Evolutionary conservation across 2,113 vertebrate genomes (phyloP), one percentile per base, ranked within the genome.

Genomic region (Pontoporia blainvillei): DNA sequence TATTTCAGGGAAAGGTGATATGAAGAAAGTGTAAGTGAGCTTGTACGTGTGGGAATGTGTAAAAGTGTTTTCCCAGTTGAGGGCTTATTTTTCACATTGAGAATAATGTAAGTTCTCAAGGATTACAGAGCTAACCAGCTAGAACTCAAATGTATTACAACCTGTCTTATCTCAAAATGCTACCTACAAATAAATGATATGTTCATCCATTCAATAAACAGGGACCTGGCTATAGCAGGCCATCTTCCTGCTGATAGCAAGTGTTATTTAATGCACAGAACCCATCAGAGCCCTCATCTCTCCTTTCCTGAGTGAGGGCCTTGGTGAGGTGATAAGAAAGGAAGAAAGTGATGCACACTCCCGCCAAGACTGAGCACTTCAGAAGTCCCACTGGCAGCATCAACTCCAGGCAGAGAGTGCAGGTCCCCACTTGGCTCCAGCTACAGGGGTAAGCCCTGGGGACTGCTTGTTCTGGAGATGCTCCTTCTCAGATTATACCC

Each of bases 331-430:
- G 21, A 4, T 79, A 17, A 82, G 23, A 75, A 88, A 88, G 12
- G 15, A 90, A 62, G 39, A 41, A 3, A 1, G 3, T 2, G 3
- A 25, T 61, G 1, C 4, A 61, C 3, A 78, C 13, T 6, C 13
- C 20, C 31, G 64, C 5, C 46, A 73, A n/a, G 8, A 83, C 4
- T 61, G 69, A 90, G 21, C 29, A 12, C 52, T 72, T 44, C 31
- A 25, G n/a, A 14, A 66, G 18, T 39, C 27, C 10, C 39, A 3
- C 36, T 3, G 10, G 10, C 78, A 81, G 8, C 18, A 6, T 39
- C 23, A 66, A 1, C 1, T 54, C 0, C 1, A 1, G 44, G 27
- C 10, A 57, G 76, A 54, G 39, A 90, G 12, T 1, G 0, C 6
- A 69, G 36, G 34, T 82, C 4, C 4, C 62, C 18, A 8, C 46